Evolutionary conservation across 2,888 invertebrate genomes (phyloP).

Genomic region (Ernsta delagoae): DNA sequence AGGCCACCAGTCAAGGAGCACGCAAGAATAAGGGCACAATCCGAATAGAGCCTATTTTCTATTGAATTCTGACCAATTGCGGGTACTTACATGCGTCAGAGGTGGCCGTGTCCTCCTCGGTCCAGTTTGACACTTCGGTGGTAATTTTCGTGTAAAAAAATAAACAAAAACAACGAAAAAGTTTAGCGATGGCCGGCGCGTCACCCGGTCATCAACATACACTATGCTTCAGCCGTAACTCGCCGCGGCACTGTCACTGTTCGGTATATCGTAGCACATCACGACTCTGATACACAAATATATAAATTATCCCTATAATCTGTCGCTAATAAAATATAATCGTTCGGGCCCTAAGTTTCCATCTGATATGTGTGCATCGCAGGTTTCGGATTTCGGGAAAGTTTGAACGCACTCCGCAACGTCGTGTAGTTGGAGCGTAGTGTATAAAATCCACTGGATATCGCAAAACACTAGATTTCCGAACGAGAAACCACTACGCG

Average conservation of each 20-base stretch:
- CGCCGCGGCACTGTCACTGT: constrained; percentile 72
- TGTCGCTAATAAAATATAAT: constrained; percentile 59
- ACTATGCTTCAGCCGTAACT: constrained; percentile 71
- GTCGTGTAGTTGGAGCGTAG: not conserved
- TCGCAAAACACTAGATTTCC: constrained; percentile 55
- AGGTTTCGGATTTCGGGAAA: constrained; percentile 38
- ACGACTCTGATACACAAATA: constrained; percentile 70
- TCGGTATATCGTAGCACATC: constrained; percentile 72
- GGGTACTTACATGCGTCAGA: constrained; percentile 82
- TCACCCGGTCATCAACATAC: constrained; percentile 72
- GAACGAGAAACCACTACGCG: constrained; percentile 59
- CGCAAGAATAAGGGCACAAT: too few species aligned
- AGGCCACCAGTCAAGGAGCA: too few species aligned
- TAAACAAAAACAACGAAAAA: constrained; percentile 68
- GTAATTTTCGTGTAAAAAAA: constrained; percentile 69
- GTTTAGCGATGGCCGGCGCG: constrained; percentile 63
- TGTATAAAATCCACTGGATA: constrained; percentile 54
- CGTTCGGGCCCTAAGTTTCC: constrained; percentile 82
- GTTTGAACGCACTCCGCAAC: not conserved
- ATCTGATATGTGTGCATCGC: constrained; percentile 81
- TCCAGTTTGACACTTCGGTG: constrained; percentile 84
- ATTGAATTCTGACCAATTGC: constrained; percentile 44
- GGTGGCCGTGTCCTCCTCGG: constrained; percentile 81
- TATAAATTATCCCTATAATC: constrained; percentile 50
- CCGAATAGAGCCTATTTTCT: constrained; percentile 23